Conservation (phyloP, 2,113 vertebrate species). For the Coryphaenoides rupestris region DNA sequence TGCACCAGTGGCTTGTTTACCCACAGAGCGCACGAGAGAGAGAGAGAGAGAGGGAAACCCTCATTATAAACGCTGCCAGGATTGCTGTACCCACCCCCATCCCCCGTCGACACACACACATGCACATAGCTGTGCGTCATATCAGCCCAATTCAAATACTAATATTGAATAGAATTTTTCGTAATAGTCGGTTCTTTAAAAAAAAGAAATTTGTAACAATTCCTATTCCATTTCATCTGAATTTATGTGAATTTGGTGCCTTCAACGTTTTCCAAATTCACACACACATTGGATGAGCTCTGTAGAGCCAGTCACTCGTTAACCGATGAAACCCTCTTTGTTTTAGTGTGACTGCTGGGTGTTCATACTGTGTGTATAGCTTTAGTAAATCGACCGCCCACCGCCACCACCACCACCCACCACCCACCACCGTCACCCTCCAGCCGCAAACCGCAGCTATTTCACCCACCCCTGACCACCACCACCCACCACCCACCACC, state of each 20-base stretch:
- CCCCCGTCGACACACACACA: conserved; percentile 22
- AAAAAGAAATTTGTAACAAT: no score
- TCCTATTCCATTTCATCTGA: no score
- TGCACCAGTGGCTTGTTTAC: conserved; percentile 63
- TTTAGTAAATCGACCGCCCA: conserved; percentile 1
- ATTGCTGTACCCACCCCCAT: conserved; percentile 50
- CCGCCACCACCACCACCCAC: conserved; percentile 2
- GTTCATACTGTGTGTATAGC: conserved; percentile 30
- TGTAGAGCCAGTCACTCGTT: neutral
- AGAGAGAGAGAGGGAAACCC: conserved; percentile 63
- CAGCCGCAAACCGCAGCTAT: no score
- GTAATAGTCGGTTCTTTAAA: no score
- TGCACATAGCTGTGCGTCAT: neutral
- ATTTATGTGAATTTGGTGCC: no score
- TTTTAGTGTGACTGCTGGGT: conserved; percentile 62
- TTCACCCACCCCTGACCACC: neutral
- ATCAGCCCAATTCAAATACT: no score
- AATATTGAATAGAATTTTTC: no score
- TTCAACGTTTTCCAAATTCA: no score
- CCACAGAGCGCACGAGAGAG: no score
- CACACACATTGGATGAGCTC: neutral
- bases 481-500: conserved; percentile 4
- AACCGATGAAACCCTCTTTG: conserved; percentile 39
- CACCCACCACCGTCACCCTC: conserved; percentile 10
- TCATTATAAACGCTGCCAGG: conserved; percentile 65